These are phyloP conservation scores for Cryptomyrus ogoouensis DNA, from an alignment of 2,113 vertebrate species.

Conservation along the genomic window DNA sequence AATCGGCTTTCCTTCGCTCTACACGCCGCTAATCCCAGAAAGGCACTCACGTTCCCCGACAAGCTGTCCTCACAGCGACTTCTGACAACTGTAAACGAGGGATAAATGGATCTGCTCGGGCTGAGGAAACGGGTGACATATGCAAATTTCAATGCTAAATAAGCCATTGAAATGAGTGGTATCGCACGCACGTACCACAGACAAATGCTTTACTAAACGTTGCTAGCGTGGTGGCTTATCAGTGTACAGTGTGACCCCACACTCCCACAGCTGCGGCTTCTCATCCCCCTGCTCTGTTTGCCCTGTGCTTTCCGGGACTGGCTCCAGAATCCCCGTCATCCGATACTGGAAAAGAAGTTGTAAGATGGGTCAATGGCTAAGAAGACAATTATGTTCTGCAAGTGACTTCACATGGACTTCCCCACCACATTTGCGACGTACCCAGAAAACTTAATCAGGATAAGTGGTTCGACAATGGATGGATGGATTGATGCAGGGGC, in stretches of 20 bases:
- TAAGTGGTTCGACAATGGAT: background rate
- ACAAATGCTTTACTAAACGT: background rate
- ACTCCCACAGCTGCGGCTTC: background rate
- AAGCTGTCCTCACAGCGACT: background rate
- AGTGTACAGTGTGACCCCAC: background rate
- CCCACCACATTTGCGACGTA: background rate
- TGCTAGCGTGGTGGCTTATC: background rate
- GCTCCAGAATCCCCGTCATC: background rate
- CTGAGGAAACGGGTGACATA: background rate
- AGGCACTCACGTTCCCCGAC: background rate
- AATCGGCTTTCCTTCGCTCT: slow-evolving; percentile 6
- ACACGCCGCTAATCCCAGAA: background rate
- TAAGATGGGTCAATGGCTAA: background rate
- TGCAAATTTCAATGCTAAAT: background rate
- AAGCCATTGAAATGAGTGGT: background rate
- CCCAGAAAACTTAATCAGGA: background rate
- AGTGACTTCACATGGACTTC: background rate
- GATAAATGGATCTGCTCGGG: background rate
- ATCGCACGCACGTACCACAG: background rate
- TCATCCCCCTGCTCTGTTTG: background rate
- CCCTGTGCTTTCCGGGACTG: background rate
- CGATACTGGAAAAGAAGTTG: background rate
- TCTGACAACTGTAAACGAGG: background rate
- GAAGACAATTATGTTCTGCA: background rate
- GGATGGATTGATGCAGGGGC: background rate